Evolutionary conservation across 2,888 invertebrate genomes (phyloP).

Genomic region (Caenorhabditis sp.): DNA sequence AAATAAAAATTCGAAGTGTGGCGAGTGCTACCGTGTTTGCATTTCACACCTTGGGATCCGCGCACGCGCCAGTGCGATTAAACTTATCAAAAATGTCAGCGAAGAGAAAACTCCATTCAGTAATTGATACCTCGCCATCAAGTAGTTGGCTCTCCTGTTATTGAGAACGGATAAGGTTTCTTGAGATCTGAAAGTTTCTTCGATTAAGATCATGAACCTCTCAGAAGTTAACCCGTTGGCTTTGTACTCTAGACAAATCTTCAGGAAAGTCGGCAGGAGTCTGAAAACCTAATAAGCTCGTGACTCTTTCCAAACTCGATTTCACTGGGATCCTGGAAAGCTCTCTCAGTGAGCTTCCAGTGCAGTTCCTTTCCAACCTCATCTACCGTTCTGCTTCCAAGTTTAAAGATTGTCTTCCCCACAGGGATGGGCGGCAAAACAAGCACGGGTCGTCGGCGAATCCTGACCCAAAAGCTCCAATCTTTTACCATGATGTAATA

Average conservation of each 20-base stretch:
- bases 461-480: slow-evolving; percentile 25
- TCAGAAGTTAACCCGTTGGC: too few relatives aligned
- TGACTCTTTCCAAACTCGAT: not conserved
- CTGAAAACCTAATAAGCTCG: not conserved
- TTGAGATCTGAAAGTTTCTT: too few relatives aligned
- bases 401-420: not conserved
- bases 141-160: not conserved
- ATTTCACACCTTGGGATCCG: slow-evolving; percentile 56
- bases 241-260: too few relatives aligned
- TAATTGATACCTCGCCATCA: not conserved
- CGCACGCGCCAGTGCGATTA: slow-evolving; percentile 25
- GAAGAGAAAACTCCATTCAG: slow-evolving; percentile 36
- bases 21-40: slow-evolving; percentile 52
- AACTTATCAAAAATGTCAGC: slow-evolving; percentile 46
- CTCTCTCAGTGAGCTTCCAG: too few relatives aligned
- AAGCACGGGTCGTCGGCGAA: slow-evolving; percentile 24
- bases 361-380: not conserved
- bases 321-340: not conserved
- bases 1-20: slow-evolving; percentile 34
- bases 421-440: slow-evolving; percentile 23
- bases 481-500: slow-evolving; percentile 53
- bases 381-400: not conserved
- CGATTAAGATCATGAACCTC: too few relatives aligned
- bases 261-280: not conserved
- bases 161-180: too few relatives aligned